These are phyloP conservation scores for Dascyllus trimaculatus DNA, from an alignment of 2,113 vertebrate genomes.

Conservation along the genomic window DNA sequence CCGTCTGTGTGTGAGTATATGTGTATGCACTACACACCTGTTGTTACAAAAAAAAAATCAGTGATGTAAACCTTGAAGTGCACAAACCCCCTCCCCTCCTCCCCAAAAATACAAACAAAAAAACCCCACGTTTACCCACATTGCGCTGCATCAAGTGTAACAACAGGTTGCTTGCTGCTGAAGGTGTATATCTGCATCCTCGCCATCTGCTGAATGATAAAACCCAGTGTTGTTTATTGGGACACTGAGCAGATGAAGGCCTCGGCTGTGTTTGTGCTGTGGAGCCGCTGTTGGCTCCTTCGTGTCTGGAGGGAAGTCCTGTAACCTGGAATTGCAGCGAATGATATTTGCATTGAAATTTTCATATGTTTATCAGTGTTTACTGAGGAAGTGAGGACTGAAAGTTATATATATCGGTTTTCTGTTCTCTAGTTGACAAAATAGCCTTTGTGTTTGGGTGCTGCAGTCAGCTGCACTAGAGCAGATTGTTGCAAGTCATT, in stretches of 20 bases:
- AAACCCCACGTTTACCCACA: not conserved
- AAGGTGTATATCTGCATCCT: not conserved
- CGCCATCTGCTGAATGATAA: not conserved
- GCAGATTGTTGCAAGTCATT: not conserved
- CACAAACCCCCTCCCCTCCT: too few species aligned
- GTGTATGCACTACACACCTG: conserved; percentile 43
- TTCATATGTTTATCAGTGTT: conserved; percentile 44
- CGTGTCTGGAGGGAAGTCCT: not conserved
- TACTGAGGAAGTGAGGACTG: conserved; percentile 45
- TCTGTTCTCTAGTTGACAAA: conserved; percentile 7
- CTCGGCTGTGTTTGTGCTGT: conserved; percentile 2
- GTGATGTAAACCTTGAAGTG: not conserved
- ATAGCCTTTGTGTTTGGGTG: not conserved
- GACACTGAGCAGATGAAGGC: not conserved
- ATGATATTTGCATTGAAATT: conserved; percentile 51
- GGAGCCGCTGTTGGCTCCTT: not conserved
- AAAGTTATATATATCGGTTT: not conserved
- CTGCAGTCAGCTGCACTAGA: not conserved
- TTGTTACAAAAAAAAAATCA: not conserved
- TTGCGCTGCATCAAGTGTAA: not conserved
- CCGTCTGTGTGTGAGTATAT: not conserved
- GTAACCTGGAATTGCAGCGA: not conserved
- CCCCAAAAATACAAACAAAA: too few species aligned
- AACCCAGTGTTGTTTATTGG: not conserved
- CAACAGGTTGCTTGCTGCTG: not conserved